A percentile compares a stretch with the other conserved stretches of the same genome.
Evolutionary conservation across 1,140 invertebrate genomes (phyloP).

Genomic region (Carposina sasakii): DNA sequence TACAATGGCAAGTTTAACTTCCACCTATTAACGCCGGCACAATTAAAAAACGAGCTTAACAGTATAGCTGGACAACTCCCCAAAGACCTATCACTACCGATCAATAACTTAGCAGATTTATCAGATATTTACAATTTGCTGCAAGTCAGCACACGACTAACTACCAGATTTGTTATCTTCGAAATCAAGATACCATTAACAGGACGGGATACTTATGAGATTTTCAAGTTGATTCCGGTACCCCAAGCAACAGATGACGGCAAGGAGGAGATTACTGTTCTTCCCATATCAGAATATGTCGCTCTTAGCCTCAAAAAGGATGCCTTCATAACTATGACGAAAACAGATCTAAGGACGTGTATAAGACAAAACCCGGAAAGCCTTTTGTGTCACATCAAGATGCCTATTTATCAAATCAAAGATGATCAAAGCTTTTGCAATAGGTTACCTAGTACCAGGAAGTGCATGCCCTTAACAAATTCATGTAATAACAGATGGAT

Average conservation of each 20-base stretch:
- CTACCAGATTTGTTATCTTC: slow-evolving; percentile 12
- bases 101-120: slow-evolving; percentile 9
- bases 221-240: slow-evolving; percentile 15
- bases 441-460: background rate
- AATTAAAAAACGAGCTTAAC: slow-evolving; percentile 13
- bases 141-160: slow-evolving; percentile 10
- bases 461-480: background rate
- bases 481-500: background rate
- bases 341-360: background rate
- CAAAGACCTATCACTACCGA: slow-evolving; percentile 14
- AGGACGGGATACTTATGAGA: slow-evolving; percentile 12
- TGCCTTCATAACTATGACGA: background rate
- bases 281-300: background rate
- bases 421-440: slow-evolving; percentile 16
- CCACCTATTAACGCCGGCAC: slow-evolving; percentile 14
- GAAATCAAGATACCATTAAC: slow-evolving; percentile 20
- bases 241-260: slow-evolving; percentile 2
- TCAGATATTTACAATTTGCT: slow-evolving; percentile 15
- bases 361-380: background rate
- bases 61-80: slow-evolving; percentile 13
- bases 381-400: slow-evolving; percentile 12
- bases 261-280: background rate
- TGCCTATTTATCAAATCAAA: slow-evolving; percentile 10
- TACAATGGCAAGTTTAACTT: slow-evolving; percentile 20
- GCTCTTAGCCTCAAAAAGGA: background rate